Evolutionary conservation across 2,113 vertebrate genomes (phyloP).

Genomic region (Spea multiplicata): DNA sequence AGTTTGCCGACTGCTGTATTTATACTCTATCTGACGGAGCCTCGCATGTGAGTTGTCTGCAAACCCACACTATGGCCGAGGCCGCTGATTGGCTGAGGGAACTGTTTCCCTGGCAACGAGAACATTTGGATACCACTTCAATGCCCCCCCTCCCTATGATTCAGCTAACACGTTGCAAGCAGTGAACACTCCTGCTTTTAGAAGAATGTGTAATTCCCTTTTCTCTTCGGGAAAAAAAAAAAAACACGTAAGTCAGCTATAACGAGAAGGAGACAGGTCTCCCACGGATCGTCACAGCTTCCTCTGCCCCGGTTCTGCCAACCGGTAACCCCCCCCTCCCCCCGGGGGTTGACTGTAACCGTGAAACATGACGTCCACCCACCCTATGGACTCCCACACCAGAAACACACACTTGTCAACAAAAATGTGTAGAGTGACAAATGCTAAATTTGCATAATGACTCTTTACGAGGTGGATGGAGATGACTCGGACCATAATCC

Average conservation of each 20-base stretch:
- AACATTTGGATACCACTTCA: conserved; percentile 33
- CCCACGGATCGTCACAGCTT: conserved; percentile 34
- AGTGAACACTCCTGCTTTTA: conserved; percentile 35
- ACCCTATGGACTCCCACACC: conserved; percentile 10
- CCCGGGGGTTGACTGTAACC: neutral
- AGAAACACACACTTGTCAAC: neutral
- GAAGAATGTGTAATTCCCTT: conserved; percentile 47
- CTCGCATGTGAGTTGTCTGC: conserved; percentile 37
- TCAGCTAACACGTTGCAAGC: conserved; percentile 37
- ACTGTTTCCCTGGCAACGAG: conserved; percentile 33
- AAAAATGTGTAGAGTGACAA: conserved; percentile 19
- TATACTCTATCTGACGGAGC: conserved; percentile 43
- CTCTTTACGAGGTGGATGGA: neutral
- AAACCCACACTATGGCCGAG: conserved; percentile 20
- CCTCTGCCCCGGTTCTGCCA: conserved; percentile 34
- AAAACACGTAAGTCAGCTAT: conserved; percentile 35
- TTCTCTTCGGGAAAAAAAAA: conserved; percentile 2
- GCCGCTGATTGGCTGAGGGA: conserved; percentile 24
- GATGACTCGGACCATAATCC: neutral
- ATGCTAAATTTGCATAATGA: neutral
- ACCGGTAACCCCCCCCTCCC: too few relatives aligned
- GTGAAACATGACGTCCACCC: conserved; percentile 1
- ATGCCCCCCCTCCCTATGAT: conserved; percentile 30
- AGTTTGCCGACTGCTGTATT: conserved; percentile 36
- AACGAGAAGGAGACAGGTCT: conserved; percentile 41